A percentile compares a stretch with the other conserved stretches of the same genome.
Conservation (phyloP, 2,797 vertebrate genomes). For the Pangasius krempfi region DNA sequence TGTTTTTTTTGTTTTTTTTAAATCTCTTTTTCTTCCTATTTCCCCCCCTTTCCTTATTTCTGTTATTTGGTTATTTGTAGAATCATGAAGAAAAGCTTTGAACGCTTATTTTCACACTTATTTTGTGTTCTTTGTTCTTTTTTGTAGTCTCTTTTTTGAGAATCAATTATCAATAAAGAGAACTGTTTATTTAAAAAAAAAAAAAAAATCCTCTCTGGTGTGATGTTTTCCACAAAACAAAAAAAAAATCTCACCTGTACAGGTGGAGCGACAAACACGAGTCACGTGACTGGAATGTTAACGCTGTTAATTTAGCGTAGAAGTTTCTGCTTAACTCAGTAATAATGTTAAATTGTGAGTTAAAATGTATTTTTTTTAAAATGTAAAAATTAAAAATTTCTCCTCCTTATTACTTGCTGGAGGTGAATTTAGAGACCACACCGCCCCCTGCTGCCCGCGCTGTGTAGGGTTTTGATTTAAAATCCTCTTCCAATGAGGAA, state of each 20-base stretch:
- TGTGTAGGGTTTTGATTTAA: neutral
- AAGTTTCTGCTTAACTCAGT: too few relatives aligned
- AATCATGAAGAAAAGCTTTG: constrained; percentile 60
- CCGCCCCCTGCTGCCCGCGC: constrained; percentile 27
- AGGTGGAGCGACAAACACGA: neutral
- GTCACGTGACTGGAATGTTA: too few relatives aligned
- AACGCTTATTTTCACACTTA: constrained; percentile 53
- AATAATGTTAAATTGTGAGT: neutral
- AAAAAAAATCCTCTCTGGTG: neutral
- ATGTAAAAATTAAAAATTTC: neutral
- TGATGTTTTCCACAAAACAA: neutral
- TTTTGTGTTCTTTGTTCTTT: constrained; percentile 56
- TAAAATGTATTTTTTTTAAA: too few relatives aligned
- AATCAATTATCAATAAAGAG: constrained; percentile 75
- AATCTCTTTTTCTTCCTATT: neutral
- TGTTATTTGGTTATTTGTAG: constrained; percentile 60
- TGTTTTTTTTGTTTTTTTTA: constrained; percentile 28
- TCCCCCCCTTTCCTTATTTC: neutral
- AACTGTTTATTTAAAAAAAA: constrained; percentile 74
- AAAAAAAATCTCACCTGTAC: neutral
- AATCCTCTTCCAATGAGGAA: neutral
- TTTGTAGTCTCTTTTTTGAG: constrained; percentile 71
- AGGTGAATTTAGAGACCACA: neutral
- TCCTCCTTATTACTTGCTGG: neutral
- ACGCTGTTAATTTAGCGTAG: too few relatives aligned